Conservation (phyloP, 2,888 invertebrate genomes). For the Cephus nigrinus region DNA sequence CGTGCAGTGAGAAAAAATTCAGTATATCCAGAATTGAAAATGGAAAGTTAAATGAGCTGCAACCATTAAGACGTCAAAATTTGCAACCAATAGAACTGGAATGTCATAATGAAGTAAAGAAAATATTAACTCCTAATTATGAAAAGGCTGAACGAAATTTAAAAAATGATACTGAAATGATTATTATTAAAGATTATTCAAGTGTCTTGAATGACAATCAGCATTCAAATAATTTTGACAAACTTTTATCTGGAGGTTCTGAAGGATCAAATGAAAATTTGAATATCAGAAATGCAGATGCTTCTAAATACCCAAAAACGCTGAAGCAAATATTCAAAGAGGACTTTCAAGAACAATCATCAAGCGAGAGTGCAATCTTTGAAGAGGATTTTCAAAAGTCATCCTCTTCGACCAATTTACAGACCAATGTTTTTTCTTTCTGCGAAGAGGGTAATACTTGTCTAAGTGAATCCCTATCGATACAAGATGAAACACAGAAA, state of each 20-base stretch:
- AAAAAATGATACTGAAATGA: not conserved
- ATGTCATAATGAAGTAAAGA: not conserved
- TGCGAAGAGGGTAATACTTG: not conserved
- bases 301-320: no score
- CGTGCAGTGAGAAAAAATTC: not conserved
- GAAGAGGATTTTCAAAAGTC: not conserved
- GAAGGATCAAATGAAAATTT: not conserved
- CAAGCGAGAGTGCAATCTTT: not conserved
- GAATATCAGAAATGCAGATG: not conserved
- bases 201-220: not conserved
- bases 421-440: not conserved
- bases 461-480: not conserved
- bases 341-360: not conserved
- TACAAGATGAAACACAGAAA: not conserved
- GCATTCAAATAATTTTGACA: not conserved
- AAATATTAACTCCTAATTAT: not conserved
- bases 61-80: not conserved
- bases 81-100: not conserved
- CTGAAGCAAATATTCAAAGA: not conserved
- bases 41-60: not conserved
- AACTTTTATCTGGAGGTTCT: not conserved
- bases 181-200: not conserved
- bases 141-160: not conserved
- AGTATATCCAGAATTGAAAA: not conserved
- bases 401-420: not conserved